Conservation (phyloP, 2,888 invertebrate genomes). For the Pristionchus mayeri region DNA sequence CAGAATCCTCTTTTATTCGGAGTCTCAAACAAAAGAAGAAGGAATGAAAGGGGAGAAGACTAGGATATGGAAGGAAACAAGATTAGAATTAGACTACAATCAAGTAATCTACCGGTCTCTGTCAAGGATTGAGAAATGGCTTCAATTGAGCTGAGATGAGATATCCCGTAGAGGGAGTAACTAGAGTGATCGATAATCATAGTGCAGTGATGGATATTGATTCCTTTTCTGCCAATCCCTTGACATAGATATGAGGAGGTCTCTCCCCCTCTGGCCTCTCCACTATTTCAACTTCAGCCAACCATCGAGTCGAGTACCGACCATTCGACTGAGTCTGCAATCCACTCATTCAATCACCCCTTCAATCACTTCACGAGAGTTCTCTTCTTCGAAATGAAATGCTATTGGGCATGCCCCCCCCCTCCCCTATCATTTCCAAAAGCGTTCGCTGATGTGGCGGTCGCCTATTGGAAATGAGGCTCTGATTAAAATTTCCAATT, state of each 20-base stretch:
- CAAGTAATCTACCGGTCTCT: not conserved
- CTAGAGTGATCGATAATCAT: not conserved
- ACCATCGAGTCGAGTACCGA: slow-evolving; percentile 57
- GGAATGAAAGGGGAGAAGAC: slow-evolving; percentile 9
- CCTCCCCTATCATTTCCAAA: too few species aligned
- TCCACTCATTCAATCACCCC: not conserved
- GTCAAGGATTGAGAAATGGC: not conserved
- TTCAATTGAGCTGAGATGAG: slow-evolving; percentile 31
- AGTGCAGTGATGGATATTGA: slow-evolving; percentile 47
- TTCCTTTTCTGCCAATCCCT: slow-evolving; percentile 51
- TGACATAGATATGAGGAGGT: slow-evolving; percentile 62
- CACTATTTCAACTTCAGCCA: slow-evolving; percentile 70
- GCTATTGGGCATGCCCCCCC: too few species aligned
- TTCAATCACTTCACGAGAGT: too few species aligned
- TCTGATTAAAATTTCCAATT: too few species aligned
- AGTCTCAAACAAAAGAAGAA: slow-evolving; percentile 4
- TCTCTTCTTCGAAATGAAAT: too few species aligned
- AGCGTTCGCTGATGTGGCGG: too few species aligned
- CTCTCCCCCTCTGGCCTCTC: slow-evolving; percentile 54
- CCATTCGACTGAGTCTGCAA: slow-evolving; percentile 41
- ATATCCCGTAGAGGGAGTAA: not conserved
- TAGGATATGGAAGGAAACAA: slow-evolving; percentile 18
- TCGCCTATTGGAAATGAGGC: not conserved
- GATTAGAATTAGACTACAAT: not conserved
- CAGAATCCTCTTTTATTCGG: not conserved